Evolutionary conservation across 2,113 vertebrate genomes (phyloP).

Genomic region (Mustelus asterias): DNA sequence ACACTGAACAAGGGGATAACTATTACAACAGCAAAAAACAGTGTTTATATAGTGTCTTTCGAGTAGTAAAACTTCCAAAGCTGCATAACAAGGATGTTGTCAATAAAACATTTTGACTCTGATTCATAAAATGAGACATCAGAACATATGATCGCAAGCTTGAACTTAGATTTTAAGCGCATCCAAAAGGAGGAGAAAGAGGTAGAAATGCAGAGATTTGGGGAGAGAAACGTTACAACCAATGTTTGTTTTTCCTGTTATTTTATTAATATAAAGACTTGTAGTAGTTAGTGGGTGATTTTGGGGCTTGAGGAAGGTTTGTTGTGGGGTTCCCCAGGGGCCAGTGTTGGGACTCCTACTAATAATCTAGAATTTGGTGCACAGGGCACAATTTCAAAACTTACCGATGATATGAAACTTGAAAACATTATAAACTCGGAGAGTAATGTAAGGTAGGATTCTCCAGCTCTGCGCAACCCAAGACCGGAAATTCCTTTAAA

Average conservation of each 20-base stretch:
- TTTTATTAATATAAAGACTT: background rate
- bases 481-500: no score
- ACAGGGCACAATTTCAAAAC: no score
- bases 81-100: background rate
- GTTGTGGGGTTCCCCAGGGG: no score
- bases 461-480: no score
- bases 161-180: background rate
- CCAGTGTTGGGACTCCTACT: no score
- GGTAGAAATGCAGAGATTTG: background rate
- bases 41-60: background rate
- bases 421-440: no score
- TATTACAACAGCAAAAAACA: background rate
- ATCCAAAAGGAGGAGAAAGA: background rate
- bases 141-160: background rate
- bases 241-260: background rate
- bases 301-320: no score
- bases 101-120: background rate
- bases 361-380: no score
- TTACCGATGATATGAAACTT: no score
- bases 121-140: background rate
- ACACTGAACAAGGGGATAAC: background rate
- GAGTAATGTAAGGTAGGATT: no score
- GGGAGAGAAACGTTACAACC: background rate
- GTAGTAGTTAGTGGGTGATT: no score
- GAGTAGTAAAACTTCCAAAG: background rate